Evolutionary conservation across 2,797 vertebrate species (phyloP), one percentile per base, ranked within the genome.

Genomic region (Taeniopygia guttata): DNA sequence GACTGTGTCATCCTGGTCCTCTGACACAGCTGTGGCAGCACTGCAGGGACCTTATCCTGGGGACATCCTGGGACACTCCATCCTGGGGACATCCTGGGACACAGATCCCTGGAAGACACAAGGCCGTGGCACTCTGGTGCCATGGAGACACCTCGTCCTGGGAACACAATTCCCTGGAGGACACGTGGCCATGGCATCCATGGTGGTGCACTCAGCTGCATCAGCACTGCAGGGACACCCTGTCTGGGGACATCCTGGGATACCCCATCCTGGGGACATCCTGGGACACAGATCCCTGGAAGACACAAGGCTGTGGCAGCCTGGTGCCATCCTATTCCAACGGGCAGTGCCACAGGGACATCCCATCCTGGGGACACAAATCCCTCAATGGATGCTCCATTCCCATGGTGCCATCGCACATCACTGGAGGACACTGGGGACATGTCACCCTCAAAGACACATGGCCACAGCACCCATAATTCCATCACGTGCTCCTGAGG

Each of bases 331-430:
- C 36, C 14, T 8, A 5, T 23, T 26, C 30, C 51, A 45, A 4
- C 0, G 0, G 54, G 30, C 46, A 66, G 13, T 66, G 30, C 48
- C n/a, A 22, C 1, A 0, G 16, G 62, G 34, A 48, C 5, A 20
- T 7, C 13, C 9, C 36, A 1, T 76, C 21, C 15, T 40, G 51
- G 55, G 51, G 27, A 45, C 46, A 12, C 0, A 0, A 5, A 9
- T 87, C 29, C 63, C 29, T 36, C 13, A 46, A 51, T 40, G 78
- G 69, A 78, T 4, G 1, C 22, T 6, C 18, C 25, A 7, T 19
- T 22, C 2, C 16, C 15, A 1, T 12, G 38, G 32, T 77, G 54
- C 55, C 51, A 29, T 43, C n/a, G 17, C 27, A 27, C 11, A 4
- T 77, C 48, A 8, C 36, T 70, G 54, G 27, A 26, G 58, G 72